Evolutionary conservation across 2,797 vertebrate genomes (phyloP), one percentile per base, ranked within the genome.

Genomic region (Chrysolophus pictus): DNA sequence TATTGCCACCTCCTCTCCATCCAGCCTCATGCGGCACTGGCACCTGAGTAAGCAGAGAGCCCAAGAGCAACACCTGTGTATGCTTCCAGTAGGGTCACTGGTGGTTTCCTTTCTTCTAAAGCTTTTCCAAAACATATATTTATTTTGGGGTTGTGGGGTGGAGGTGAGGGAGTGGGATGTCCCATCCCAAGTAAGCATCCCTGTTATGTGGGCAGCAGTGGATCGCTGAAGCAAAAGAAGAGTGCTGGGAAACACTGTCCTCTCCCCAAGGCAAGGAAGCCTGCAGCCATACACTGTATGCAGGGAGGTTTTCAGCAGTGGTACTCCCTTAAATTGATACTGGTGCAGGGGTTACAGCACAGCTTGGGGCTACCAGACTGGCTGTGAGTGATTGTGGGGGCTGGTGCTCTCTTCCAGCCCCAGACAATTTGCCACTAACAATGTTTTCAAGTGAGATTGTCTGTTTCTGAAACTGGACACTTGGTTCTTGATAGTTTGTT

Each of bases 31-130:
- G 12, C 55, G 58, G 29, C 51, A 8, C 49, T 16, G 63, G 29
- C 29, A 24, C 19, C 7, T 15, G 58, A 11, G 28, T 1, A 1
- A 83, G 39, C 0, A 0, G 19, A 26, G 88, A 71, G 17, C 26
- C 42, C 46, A 41, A 31, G 16, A 75, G 29, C 14, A 87, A 60
- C 24, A 76, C 35, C 53, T 51, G 47, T 74, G 29, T 37, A 62
- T 53, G 51, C 41, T 21, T 62, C 63, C 71, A 80, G 53, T 64
- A 60, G 35, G 41, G 28, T 82, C 69, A 76, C 47, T 68, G 85
- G 87, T 0, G 0, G 41, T 79, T 85, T 80, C 72, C 21, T 39
- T 65, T 16, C 41, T 69, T 84, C 68, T 64, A 76, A 86, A 78
- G 18, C 26, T 72, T 81, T 81, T 69, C 60, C n/a, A n/a, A 71